These are phyloP conservation scores for Sarotherodon lohbergeri DNA, from an alignment of 2,113 vertebrate genomes.

Conservation along the genomic window DNA sequence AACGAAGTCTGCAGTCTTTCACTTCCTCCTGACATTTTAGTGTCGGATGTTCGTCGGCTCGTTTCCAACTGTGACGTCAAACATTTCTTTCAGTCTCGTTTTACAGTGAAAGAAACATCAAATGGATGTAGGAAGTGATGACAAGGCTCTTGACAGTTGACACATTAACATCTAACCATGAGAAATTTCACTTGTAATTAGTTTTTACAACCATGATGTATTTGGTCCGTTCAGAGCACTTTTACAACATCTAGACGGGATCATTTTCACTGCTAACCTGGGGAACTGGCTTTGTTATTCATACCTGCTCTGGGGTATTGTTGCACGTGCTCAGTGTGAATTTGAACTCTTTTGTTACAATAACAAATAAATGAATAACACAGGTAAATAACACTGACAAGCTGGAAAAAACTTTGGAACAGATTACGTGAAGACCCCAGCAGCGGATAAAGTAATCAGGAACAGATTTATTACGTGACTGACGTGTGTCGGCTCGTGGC, in stretches of 20 bases:
- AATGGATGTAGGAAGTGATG: neutral
- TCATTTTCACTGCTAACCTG: accelerated
- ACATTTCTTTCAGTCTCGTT: neutral
- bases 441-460: accelerated
- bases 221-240: neutral
- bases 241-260: neutral
- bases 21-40: neutral
- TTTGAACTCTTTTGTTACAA: neutral
- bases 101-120: neutral
- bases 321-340: neutral
- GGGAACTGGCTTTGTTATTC: neutral
- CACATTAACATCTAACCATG: neutral
- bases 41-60: neutral
- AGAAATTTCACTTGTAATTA: neutral
- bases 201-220: neutral
- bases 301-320: neutral
- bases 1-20: neutral
- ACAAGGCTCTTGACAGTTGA: neutral
- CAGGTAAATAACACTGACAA: neutral
- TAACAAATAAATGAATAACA: neutral
- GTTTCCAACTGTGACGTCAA: neutral
- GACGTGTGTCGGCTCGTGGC: accelerated
- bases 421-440: neutral
- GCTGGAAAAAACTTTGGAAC: neutral
- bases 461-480: neutral